Conservation (phyloP, 2,113 vertebrate species). For the Tylochromis polylepis region DNA sequence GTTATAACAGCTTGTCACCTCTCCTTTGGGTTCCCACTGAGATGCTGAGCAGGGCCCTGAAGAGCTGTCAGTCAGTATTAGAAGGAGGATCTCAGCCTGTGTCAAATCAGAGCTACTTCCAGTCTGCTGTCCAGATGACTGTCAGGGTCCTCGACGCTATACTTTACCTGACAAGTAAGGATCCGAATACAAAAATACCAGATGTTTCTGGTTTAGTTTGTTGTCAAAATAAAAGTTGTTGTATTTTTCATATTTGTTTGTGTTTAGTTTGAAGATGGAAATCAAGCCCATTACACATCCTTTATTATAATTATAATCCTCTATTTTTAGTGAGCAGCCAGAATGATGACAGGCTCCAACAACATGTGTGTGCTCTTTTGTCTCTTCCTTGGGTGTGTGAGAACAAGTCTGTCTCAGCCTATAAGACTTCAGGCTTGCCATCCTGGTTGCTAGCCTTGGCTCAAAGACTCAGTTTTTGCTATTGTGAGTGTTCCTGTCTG, state of each 20-base stretch:
- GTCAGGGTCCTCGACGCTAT: slow-evolving; percentile 83
- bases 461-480: slow-evolving; percentile 71
- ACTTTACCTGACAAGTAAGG: slow-evolving; percentile 83
- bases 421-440: slow-evolving; percentile 71
- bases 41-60: slow-evolving; percentile 64
- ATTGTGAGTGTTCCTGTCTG: slow-evolving; percentile 76
- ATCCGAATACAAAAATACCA: neutral
- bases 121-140: slow-evolving; percentile 38
- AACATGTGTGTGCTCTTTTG: slow-evolving; percentile 79
- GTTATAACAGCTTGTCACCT: neutral
- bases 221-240: neutral
- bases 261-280: neutral
- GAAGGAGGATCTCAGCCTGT: slow-evolving; percentile 49
- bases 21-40: slow-evolving; percentile 54
- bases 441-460: slow-evolving; percentile 74
- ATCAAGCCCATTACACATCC: neutral
- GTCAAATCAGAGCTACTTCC: slow-evolving; percentile 20
- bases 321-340: slow-evolving; percentile 67
- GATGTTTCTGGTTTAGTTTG: neutral
- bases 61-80: slow-evolving; percentile 78
- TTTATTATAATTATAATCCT: neutral
- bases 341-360: slow-evolving; percentile 71
- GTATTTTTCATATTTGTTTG: neutral
- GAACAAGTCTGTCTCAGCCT: slow-evolving; percentile 69
- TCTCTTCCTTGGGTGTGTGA: slow-evolving; percentile 88